phyloP scores from a whole-genome alignment of 2,888 invertebrate species.

The Lymantria dispar region DNA sequence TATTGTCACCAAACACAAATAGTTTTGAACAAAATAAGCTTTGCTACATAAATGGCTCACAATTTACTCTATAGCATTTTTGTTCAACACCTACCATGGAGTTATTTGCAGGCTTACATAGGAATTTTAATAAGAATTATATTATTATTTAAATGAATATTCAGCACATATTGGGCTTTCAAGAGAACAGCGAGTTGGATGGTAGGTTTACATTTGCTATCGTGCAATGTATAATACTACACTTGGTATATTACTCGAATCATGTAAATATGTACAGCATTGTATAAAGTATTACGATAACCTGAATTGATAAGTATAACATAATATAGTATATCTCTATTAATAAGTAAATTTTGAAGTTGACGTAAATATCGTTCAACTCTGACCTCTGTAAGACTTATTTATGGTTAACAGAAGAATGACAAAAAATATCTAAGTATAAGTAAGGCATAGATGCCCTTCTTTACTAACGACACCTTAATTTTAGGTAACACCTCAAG shows the following conservation, averaged over 20 bases:
- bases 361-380: too few species aligned
- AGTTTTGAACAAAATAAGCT: not conserved
- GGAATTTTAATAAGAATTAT: not conserved
- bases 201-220: constrained; percentile 12
- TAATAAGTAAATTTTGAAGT: too few species aligned
- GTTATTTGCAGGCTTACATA: constrained; percentile 18
- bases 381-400: too few species aligned
- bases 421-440: too few species aligned
- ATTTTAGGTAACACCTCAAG: too few species aligned
- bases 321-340: too few species aligned
- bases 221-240: constrained; percentile 6
- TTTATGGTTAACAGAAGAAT: too few species aligned
- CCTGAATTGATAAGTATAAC: too few species aligned
- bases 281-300: not conserved
- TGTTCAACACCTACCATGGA: not conserved
- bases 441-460: too few species aligned
- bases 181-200: constrained; percentile 1
- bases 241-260: constrained; percentile 14
- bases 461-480: too few species aligned
- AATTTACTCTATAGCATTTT: not conserved
- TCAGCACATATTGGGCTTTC: constrained; percentile 1
- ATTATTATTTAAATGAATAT: not conserved
- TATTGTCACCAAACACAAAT: not conserved
- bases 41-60: not conserved
- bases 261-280: constrained; percentile 35